phyloP scores from a whole-genome alignment of 2,113 vertebrate species.

The Gambusia holbrooki region DNA sequence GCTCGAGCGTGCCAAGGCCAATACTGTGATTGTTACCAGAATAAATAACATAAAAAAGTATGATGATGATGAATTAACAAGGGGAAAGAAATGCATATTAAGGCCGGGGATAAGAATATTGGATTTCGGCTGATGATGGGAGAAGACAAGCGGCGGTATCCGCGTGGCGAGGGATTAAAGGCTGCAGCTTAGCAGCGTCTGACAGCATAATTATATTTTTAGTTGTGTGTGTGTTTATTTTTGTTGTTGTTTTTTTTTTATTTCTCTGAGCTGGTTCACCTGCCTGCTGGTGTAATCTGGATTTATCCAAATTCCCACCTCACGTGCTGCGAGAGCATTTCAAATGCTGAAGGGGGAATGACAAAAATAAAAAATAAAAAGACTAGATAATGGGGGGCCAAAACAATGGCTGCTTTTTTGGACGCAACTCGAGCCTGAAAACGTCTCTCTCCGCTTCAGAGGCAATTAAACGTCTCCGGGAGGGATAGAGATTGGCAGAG shows the following conservation, averaged over 20 bases:
- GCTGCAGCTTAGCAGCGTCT: constrained; percentile 40
- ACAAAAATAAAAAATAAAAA: background rate
- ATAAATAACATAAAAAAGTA: constrained; percentile 43
- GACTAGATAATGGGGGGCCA: constrained; percentile 21
- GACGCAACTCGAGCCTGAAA: constrained; percentile 15
- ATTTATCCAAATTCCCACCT: constrained; percentile 61
- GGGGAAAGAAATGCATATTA: constrained; percentile 42
- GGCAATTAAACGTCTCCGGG: constrained; percentile 63
- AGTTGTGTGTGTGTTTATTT: constrained; percentile 26
- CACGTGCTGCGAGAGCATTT: constrained; percentile 23
- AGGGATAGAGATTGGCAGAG: constrained; percentile 53
- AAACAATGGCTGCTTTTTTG: constrained; percentile 20
- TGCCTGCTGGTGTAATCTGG: constrained; percentile 64
- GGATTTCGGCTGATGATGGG: constrained; percentile 36
- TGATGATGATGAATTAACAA: constrained; percentile 65
- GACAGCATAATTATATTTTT: constrained; percentile 58
- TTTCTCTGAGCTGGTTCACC: constrained; percentile 55
- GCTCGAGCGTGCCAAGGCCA: constrained; percentile 49
- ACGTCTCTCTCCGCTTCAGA: constrained; percentile 53
- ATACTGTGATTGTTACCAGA: constrained; percentile 50
- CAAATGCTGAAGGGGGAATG: constrained; percentile 26
- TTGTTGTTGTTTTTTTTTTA: background rate
- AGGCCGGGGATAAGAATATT: constrained; percentile 37
- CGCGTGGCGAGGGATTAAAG: constrained; percentile 52
- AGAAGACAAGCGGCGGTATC: constrained; percentile 36